These are phyloP conservation scores for Bombyx mori DNA, from an alignment of 1,140 invertebrate genomes.

Conservation along the genomic window ASM3026992v2 NC_085128.1:6158001-6158500, in stretches of 20 bases:
- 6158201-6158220: conserved; percentile 16
- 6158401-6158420: too few species aligned
- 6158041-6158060: too few species aligned
- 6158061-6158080: too few species aligned
- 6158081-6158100: conserved; percentile 7
- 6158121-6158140: background rate
- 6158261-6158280: conserved; percentile 11
- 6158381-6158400: too few species aligned
- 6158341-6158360: too few species aligned
- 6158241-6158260: conserved; percentile 11
- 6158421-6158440: too few species aligned
- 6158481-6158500: too few species aligned
- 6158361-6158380: too few species aligned
- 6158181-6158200: conserved; percentile 4
- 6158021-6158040: too few species aligned
- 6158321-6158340: background rate
- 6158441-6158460: too few species aligned
- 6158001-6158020: too few species aligned
- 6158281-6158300: conserved; percentile 7
- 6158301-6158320: background rate
- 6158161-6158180: background rate
- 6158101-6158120: conserved; percentile 14
- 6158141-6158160: background rate
- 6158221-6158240: conserved; percentile 11
- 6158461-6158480: too few species aligned